phyloP scores from a whole-genome alignment of 2,113 vertebrate genomes.

The Pavo muticus region DNA sequence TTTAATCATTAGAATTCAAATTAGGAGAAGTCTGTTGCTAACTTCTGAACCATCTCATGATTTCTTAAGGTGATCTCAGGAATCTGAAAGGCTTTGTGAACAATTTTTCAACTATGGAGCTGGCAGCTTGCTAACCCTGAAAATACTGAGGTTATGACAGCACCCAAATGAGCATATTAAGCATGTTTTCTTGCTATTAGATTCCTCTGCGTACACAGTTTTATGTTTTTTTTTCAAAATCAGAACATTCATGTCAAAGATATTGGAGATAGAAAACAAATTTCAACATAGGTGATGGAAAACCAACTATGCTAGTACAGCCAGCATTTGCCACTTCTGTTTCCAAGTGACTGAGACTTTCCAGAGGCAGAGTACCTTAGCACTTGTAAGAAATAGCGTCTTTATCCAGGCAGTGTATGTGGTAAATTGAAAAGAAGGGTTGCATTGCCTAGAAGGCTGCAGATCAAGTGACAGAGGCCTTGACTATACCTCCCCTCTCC shows the following conservation, averaged over 20 bases:
- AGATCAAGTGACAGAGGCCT: neutral
- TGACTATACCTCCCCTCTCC: neutral
- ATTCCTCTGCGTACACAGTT: rapidly evolving
- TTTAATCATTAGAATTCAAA: neutral
- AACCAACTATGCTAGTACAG: neutral
- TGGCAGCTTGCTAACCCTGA: neutral
- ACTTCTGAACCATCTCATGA: neutral
- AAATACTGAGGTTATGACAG: neutral
- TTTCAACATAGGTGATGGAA: constrained; percentile 16
- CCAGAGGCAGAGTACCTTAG: constrained; percentile 29
- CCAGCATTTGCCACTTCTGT: constrained; percentile 33
- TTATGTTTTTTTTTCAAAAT: neutral
- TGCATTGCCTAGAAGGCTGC: constrained; percentile 23
- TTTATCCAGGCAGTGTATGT: neutral
- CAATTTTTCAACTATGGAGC: neutral
- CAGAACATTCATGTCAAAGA: neutral
- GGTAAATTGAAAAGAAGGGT: neutral
- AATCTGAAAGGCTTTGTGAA: neutral
- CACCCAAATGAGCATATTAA: neutral
- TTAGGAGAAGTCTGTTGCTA: neutral
- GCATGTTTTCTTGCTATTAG: neutral
- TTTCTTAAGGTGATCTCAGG: neutral
- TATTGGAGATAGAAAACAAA: constrained; percentile 17
- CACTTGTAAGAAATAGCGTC: neutral
- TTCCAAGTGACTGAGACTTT: constrained; percentile 51